Evolutionary conservation across 2,888 invertebrate genomes (phyloP).

Genomic region (Prosopocoilus inquinatus): DNA sequence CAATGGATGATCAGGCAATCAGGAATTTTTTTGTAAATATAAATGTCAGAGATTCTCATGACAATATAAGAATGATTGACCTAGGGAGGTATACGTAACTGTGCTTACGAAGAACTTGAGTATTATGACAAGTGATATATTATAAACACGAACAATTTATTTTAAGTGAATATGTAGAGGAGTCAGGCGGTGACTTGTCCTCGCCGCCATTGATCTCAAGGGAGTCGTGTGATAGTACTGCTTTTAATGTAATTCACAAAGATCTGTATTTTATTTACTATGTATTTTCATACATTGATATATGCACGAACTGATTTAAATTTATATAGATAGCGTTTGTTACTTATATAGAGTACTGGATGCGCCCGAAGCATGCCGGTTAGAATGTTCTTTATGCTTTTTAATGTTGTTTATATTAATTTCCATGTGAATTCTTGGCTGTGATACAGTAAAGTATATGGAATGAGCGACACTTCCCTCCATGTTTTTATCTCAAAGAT

Average conservation of each 20-base stretch:
- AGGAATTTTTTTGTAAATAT: slow-evolving; percentile 24
- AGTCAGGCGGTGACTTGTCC: slow-evolving; percentile 26
- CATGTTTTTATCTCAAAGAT: slow-evolving; percentile 36
- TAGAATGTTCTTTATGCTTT: slow-evolving; percentile 38
- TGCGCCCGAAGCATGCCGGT: slow-evolving; percentile 19
- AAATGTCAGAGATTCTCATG: slow-evolving; percentile 36
- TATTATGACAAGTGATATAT: slow-evolving; percentile 43
- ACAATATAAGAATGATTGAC: slow-evolving; percentile 38
- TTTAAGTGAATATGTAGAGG: slow-evolving; percentile 34
- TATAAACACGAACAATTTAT: slow-evolving; percentile 42
- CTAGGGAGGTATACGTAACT: slow-evolving; percentile 33
- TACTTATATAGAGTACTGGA: slow-evolving; percentile 40
- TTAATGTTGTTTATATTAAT: slow-evolving; percentile 41
- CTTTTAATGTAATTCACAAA: slow-evolving; percentile 49
- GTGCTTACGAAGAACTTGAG: slow-evolving; percentile 35
- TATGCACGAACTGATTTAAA: slow-evolving; percentile 42
- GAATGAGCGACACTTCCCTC: slow-evolving; percentile 49
- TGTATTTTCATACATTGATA: slow-evolving; percentile 37
- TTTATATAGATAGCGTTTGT: slow-evolving; percentile 37
- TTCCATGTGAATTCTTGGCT: slow-evolving; percentile 53
- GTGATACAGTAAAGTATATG: slow-evolving; percentile 52
- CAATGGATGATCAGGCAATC: slow-evolving; percentile 21
- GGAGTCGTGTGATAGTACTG: slow-evolving; percentile 51
- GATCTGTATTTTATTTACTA: slow-evolving; percentile 49
- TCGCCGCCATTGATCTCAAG: slow-evolving; percentile 47